Percentiles rank a stretch among this genome's conserved stretches.
Evolutionary conservation across 2,113 vertebrate species (phyloP).

Genomic region (Psittacus erithacus): DNA sequence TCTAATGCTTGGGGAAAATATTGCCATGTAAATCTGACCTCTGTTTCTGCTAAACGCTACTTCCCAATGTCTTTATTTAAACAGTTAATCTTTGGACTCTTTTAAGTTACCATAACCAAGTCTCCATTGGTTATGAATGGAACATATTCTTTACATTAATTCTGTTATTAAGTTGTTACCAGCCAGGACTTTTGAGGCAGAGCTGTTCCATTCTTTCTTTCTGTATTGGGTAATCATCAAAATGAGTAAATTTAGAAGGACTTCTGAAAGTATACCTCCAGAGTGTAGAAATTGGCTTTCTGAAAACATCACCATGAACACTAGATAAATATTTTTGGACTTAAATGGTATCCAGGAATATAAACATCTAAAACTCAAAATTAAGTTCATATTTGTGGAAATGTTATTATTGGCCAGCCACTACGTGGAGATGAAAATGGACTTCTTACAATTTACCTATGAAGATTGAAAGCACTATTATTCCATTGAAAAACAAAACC

Average conservation of each 20-base stretch:
- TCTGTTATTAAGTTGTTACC: background rate
- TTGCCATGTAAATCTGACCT: background rate
- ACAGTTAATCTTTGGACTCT: background rate
- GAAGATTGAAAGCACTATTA: background rate
- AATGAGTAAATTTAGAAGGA: background rate
- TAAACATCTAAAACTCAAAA: background rate
- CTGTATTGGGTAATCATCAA: background rate
- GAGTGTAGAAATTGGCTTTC: background rate
- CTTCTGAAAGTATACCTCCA: background rate
- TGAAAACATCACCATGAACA: background rate
- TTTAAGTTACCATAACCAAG: background rate
- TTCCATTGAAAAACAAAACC: background rate
- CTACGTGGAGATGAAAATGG: background rate
- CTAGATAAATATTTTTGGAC: background rate
- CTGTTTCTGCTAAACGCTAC: background rate
- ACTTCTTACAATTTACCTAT: background rate
- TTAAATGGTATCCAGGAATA: background rate
- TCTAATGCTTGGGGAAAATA: background rate
- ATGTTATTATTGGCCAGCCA: background rate
- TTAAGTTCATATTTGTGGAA: background rate
- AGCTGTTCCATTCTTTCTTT: background rate
- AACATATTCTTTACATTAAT: background rate
- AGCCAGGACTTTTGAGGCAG: background rate
- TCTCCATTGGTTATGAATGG: background rate
- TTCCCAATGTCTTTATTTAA: background rate